Evolutionary conservation across 2,888 invertebrate genomes (phyloP).

Genomic region (Drosophila meridionalis): DNA sequence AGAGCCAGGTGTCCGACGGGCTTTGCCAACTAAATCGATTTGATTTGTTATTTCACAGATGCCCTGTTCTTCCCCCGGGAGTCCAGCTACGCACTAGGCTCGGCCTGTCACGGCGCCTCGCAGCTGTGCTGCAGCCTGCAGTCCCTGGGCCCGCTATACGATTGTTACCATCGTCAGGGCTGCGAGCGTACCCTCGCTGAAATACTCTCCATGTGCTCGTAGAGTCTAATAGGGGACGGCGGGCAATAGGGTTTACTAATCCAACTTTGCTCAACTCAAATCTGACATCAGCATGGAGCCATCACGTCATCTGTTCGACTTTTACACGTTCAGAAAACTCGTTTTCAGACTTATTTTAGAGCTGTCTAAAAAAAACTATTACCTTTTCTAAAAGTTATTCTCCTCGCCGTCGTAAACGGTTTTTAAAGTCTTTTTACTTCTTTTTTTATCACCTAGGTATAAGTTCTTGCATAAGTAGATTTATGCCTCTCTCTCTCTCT

Average conservation of each 20-base stretch:
- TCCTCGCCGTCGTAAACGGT: neutral
- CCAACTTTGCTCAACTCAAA: neutral
- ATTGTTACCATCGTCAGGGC: slow-evolving; percentile 89
- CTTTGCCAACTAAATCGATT: slow-evolving; percentile 2
- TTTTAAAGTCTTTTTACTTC: neutral
- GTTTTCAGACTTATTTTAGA: too few relatives aligned
- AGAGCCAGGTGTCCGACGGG: neutral
- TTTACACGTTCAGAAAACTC: neutral
- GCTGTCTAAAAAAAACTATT: too few relatives aligned
- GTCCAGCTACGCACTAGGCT: slow-evolving; percentile 22
- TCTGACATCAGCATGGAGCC: neutral
- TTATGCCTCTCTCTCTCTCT: too few relatives aligned
- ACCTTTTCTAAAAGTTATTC: neutral
- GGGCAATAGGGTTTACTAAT: neutral
- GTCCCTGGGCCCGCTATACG: slow-evolving; percentile 85
- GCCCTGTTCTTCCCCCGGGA: slow-evolving; percentile 51
- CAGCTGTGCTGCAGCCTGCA: slow-evolving; percentile 88
- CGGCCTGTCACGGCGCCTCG: slow-evolving; percentile 89
- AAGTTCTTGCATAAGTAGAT: neutral
- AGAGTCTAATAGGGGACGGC: neutral
- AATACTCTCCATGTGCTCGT: slow-evolving; percentile 56
- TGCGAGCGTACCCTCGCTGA: slow-evolving; percentile 84
- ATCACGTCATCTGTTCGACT: neutral
- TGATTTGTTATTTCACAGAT: slow-evolving; percentile 35
- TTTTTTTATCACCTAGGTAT: neutral